Base-by-base conservation (phyloP, 2,888 invertebrate genomes). In the Ptychoptera albimana region DNA sequence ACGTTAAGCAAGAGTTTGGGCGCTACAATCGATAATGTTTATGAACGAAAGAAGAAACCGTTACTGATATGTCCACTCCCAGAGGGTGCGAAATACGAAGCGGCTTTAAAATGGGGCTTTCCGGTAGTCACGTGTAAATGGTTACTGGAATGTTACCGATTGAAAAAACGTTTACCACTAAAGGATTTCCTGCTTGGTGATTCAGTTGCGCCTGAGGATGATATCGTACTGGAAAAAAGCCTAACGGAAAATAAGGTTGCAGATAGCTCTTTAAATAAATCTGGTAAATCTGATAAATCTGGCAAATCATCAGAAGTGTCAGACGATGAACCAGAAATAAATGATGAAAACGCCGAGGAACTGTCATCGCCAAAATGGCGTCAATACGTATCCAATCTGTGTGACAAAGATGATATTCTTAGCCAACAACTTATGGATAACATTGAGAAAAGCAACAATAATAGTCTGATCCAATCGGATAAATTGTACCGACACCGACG, bases 61-160 rank as follows among this genome's bases (percentile, higher is more conserved):
- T 84, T 94, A 60, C 68, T 94, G 0, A 67, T 94, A 4, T 85
- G 84, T 50, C 77, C 79, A 6, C 68, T 69, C 1, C 69, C 85
- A 0, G 68, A 69, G 14, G 89, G 91, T 0, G 82, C 82, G 53
- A 94, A 92, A 59, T 85, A 84, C 58, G 68, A 69, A 36, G 91
- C 89, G 0, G 85, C 87, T 0, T 55, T 82, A 0, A 86, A 84
- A 60, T 94, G 93, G 94, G 74, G 74, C 2, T 30, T 79, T 37
- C 79, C 79, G 2, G 75, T 74, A 11, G 71, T 82, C 1, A 71
- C 64, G 3, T 71, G 73, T 44, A 65, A 73, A 45, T 82, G 82
- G 82, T 54, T 82, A 4, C 54, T 74, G 42, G 67, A 69, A 32
- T 78, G 79, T 60, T 72, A 72, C 2, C 57, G 59, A 34, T 58